Evolutionary conservation across 1,140 invertebrate species (phyloP), one percentile per base, ranked within the genome.

Genomic region (Brachionus angularis): DNA sequence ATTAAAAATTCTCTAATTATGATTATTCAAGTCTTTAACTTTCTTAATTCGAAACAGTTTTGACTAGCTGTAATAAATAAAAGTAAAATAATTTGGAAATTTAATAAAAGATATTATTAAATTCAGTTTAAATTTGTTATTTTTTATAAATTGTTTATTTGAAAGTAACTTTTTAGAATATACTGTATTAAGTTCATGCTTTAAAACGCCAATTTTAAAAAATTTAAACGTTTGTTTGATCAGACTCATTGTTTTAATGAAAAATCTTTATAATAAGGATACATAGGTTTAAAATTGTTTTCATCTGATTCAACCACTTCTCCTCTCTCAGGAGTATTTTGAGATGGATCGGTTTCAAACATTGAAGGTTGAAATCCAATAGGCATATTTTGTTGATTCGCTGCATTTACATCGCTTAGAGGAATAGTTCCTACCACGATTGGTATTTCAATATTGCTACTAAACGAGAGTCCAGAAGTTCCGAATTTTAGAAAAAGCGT

Each of bases 351-450:
- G 4, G 53, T 31, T n/a, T 34, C 53, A 58, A 39, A 58, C 23
- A 39, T 58, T 14, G 10, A 39, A 8, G 36, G 18, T 27, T 58
- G 8, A 23, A 23, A 58, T 23, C 36, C 27, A 5, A 58, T 49
- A 7, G 29, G 23, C 29, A 10, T 23, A 47, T 47, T 10, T 7
- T 67, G 10, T n/a, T 10, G 12, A 12, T 36, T 18, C 10, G 12
- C 33, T 36, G 46, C 23, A n/a, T 27, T 47, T 23, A 5, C 21
- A 5, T 5, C 16, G 23, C 31, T 36, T n/a, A 58, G 27, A 14
- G 62, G 62, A 21, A 67, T 47, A 0, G 39, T 47, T 16, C 62
- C 62, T 47, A 67, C 47, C 8, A 23, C 44, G 10, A 67, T 50
- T 3, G 62, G 62, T 33, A 67, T 67, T 16, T 14, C 23, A 10